A percentile compares a stretch with the other conserved stretches of the same genome.
phyloP scores from a whole-genome alignment of 2,113 vertebrate species.

The Pachycephala philippinensis region DNA sequence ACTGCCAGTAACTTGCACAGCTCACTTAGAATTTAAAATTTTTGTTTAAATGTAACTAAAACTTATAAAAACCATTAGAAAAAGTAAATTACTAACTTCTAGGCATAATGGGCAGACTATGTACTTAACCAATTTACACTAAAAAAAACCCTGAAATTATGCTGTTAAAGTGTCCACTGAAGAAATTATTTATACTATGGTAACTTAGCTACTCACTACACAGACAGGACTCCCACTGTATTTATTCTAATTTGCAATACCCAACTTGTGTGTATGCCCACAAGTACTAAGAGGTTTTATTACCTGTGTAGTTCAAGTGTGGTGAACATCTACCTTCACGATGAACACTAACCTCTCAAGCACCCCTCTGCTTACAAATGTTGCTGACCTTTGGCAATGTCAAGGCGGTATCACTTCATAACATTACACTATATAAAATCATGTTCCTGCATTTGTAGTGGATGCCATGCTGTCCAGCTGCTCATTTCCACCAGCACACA shows the following conservation, averaged over 20 bases:
- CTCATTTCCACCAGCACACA: not conserved
- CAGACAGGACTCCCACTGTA: not conserved
- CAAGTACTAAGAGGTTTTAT: not conserved
- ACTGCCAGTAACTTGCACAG: not conserved
- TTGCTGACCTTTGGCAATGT: not conserved
- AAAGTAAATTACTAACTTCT: not conserved
- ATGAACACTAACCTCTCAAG: not conserved
- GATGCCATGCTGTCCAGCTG: not conserved
- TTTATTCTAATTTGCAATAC: not conserved
- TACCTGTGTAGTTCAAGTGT: not conserved
- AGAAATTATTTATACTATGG: not conserved
- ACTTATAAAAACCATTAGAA: not conserved
- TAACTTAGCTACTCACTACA: not conserved
- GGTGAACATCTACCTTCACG: not conserved
- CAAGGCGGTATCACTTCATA: not conserved
- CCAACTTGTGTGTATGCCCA: not conserved
- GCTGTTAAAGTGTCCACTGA: not conserved
- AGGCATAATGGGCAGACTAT: not conserved
- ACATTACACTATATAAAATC: not conserved
- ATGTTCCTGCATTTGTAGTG: not conserved
- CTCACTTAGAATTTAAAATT: not conserved
- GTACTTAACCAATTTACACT: not conserved
- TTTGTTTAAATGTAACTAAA: not conserved
- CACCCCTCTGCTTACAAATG: not conserved
- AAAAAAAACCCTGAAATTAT: not conserved